These are phyloP conservation scores for Ictidomys tridecemlineatus DNA, from an alignment of 2,113 vertebrate species.

Conservation along the genomic window DNA sequence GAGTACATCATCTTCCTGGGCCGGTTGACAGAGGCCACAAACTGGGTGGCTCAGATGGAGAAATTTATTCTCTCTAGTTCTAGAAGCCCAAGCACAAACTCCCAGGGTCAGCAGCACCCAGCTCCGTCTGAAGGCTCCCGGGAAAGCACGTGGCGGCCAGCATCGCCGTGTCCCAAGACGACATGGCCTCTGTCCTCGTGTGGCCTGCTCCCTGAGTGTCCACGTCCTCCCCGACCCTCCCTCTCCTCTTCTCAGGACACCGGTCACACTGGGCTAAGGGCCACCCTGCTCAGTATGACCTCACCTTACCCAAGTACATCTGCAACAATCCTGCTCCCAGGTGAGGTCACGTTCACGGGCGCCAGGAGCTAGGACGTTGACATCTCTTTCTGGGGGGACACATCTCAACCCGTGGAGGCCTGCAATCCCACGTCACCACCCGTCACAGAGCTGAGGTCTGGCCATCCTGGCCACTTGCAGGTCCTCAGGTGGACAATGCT, in stretches of 20 bases:
- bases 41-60: neutral
- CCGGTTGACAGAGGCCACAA: neutral
- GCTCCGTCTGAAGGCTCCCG: neutral
- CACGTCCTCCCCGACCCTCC: accelerated
- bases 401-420: accelerated
- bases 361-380: neutral
- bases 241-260: neutral
- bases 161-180: accelerated
- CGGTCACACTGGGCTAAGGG: neutral
- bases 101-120: neutral
- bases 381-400: neutral
- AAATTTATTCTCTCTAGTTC: neutral
- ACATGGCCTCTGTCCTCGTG: accelerated
- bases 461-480: neutral
- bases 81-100: neutral
- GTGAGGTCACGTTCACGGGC: neutral
- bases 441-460: accelerated
- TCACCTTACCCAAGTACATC: neutral
- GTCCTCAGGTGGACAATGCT: accelerated
- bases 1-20: neutral
- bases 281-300: neutral
- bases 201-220: too few species aligned
- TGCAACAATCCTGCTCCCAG: neutral
- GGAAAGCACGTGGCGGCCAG: neutral
- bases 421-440: neutral